phyloP scores from a whole-genome alignment of 2,113 vertebrate species.

The Thomomys bottae region DNA sequence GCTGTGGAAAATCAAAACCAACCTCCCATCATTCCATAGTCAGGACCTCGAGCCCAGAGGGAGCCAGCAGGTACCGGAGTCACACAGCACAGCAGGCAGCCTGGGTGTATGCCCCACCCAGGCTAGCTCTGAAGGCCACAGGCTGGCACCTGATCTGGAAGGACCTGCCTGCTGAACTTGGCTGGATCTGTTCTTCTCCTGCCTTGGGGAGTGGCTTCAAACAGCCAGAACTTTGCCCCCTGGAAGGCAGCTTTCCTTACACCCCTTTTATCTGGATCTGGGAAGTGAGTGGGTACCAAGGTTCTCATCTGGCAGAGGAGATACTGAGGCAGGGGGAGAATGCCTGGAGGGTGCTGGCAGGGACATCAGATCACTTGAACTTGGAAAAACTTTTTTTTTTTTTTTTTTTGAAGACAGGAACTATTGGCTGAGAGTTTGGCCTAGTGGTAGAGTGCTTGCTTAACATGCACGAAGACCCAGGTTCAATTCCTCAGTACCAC shows the following conservation, averaged over 20 bases:
- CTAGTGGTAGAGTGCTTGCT: too few species aligned
- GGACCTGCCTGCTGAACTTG: background rate
- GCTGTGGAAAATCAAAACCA: background rate
- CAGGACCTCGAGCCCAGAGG: background rate
- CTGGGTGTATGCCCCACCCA: background rate
- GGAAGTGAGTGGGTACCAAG: conserved; percentile 20
- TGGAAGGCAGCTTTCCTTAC: background rate
- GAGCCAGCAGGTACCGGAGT: background rate
- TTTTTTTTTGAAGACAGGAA: too few species aligned
- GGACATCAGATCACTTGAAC: background rate
- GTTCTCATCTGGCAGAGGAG: background rate
- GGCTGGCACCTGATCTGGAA: background rate
- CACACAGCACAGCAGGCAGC: background rate
- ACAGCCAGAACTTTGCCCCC: conserved; percentile 68
- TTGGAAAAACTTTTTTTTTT: background rate
- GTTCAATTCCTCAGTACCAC: too few species aligned
- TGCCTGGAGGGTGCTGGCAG: background rate
- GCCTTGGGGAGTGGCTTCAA: conserved; percentile 41
- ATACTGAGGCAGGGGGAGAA: conserved; percentile 17
- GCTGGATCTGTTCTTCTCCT: background rate
- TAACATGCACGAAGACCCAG: too few species aligned
- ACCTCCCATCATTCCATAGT: conserved; percentile 24
- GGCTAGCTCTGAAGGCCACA: background rate
- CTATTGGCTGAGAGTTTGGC: too few species aligned
- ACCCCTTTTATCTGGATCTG: conserved; percentile 45